These are phyloP conservation scores for Percina caprodes DNA, from an alignment of 2,113 vertebrate genomes.

Conservation along the genomic window DNA sequence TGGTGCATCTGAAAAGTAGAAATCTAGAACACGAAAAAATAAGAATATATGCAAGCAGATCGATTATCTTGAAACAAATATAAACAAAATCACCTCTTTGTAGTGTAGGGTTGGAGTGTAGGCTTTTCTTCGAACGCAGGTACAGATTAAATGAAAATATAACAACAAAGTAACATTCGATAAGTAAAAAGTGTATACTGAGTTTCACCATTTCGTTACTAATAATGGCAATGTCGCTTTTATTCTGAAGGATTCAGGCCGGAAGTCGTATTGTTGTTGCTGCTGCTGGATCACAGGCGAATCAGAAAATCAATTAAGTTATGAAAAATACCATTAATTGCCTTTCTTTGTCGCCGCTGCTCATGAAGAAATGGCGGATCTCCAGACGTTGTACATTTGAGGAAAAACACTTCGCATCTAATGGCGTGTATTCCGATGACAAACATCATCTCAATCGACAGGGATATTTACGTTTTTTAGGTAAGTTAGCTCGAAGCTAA, in stretches of 20 bases:
- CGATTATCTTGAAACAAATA: background rate
- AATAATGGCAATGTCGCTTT: background rate
- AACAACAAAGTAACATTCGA: background rate
- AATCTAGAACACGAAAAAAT: background rate
- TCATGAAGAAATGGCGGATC: slow-evolving; percentile 83
- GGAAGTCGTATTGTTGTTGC: slow-evolving; percentile 50
- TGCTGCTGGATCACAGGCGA: slow-evolving; percentile 51
- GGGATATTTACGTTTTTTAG: slow-evolving; percentile 74
- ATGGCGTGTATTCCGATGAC: slow-evolving; percentile 33
- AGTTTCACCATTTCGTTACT: background rate
- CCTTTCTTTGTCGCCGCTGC: slow-evolving; percentile 84
- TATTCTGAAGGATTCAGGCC: slow-evolving; percentile 37
- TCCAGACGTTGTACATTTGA: slow-evolving; percentile 60
- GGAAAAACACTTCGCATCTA: slow-evolving; percentile 5
- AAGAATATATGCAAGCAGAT: background rate
- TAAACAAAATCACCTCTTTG: background rate
- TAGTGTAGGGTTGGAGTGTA: background rate
- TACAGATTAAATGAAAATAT: background rate
- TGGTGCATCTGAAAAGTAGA: background rate
- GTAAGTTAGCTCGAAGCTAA: slow-evolving; percentile 74
- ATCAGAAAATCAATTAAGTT: slow-evolving; percentile 88
- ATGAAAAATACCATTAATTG: slow-evolving; percentile 87
- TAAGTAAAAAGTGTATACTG: too few relatives aligned
- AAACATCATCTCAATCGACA: slow-evolving; percentile 28
- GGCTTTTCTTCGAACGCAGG: background rate